Evolutionary conservation across 2,113 vertebrate species (phyloP), one percentile per base, ranked within the genome.

Genomic region (Rhabdomys dilectus): DNA sequence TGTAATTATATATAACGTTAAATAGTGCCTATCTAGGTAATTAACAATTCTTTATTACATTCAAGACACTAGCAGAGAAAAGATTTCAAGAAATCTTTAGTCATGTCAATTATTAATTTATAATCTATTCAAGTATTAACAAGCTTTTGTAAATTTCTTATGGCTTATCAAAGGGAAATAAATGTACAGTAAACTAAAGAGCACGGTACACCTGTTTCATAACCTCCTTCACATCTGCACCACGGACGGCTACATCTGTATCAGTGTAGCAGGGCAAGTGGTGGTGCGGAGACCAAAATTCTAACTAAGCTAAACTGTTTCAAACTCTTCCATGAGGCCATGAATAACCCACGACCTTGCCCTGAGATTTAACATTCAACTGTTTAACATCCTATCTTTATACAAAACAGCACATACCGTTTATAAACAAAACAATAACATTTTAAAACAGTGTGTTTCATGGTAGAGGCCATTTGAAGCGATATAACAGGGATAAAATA

Each of bases 401-500:
- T 58, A 75, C 15, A 90, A 89, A 94, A 90, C 53, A 94, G 11
- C 92, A 82, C 15, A 81, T 95, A 34, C 51, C 29, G 39, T 70
- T 98, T 96, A 95, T 62, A 95, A 94, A 73, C 31, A 92, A 96
- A 92, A 77, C 58, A 81, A 82, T 95, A 92, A 9, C 16, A 56
- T 68, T 64, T 91, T 91, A 22, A 77, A 85, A 77, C 56, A 76
- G n/a, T 53, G 39, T 91, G 64, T 26, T 75, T 64, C 53, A 96
- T 66, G 39, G 70, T 73, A 89, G 75, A 91, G 81, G 87, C 34
- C 62, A 94, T 86, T 39, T 89, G 72, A 60, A 89, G 24, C 31
- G 94, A 15, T 72, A 26, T 82, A 92, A 82, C n/a, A 93, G n/a
- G 10, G 96, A 92, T 66, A 82, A 94, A 96, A 91, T 92, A 84